Evolutionary conservation across 2,888 invertebrate species (phyloP), one percentile per base, ranked within the genome.

Genomic region (Chrysina gloriosa): DNA sequence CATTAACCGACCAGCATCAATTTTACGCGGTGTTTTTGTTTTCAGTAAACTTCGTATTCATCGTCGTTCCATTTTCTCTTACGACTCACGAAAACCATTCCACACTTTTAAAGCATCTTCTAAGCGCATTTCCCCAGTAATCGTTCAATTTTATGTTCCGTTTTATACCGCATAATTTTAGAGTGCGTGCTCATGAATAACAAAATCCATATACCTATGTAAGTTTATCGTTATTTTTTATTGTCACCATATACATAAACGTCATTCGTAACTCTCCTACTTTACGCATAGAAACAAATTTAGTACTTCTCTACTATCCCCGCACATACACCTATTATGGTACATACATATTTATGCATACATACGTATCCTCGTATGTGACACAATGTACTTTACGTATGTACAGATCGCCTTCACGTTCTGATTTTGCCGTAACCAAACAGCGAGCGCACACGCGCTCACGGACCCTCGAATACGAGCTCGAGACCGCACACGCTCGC

Each of bases 381-480:
- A 23, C 34, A 56, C 34, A 56, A 56, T 42, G 65, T 56, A 25
- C 54, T 45, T 27, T 45, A 65, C 65, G 29, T 27, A n/a, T 25
- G 39, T 11, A 63, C 11, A 47, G 42, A 66, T 45, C 47, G 21
- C 47, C 56, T 52, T 54, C 42, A 54, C 56, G 66, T 47, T 58
- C 58, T 25, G 47, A 66, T 66, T 65, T 66, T 45, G 56, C 56
- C 56, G 45, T 56, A 66, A 36, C 34, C 50, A 50, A 39, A 16
- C 31, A 61, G 16, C 29, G 45, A 45, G 9, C 9, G 21, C 16
- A 19, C 34, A 54, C 34, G 27, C 16, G 21, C 3, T 5, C 27
- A 50, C 50, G 27, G 29, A 27, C 11, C n/a, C 27, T 11, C 14
- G 4, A 11, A 25, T 11, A 3, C n/a, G 7, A 19, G 19, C 16